Percentiles rank a stretch among this genome's conserved stretches.
Evolutionary conservation across 2,888 invertebrate species (phyloP).

Genomic region (Harpagoxenus sublaevis): DNA sequence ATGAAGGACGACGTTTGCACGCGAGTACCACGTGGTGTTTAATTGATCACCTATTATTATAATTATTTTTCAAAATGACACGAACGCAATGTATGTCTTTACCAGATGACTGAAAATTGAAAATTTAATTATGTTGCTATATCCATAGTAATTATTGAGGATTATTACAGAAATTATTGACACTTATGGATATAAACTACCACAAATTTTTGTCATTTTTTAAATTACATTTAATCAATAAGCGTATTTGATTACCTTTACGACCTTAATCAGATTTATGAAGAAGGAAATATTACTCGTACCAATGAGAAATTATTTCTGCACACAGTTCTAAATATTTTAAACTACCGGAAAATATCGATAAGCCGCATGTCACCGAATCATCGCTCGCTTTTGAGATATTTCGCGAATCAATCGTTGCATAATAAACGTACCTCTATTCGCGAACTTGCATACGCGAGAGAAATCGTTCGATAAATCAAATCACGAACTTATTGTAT

Average conservation of each 20-base stretch:
- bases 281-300: neutral
- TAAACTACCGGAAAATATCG: neutral
- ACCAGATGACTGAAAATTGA: neutral
- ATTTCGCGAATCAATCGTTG: constrained; percentile 43
- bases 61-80: neutral
- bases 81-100: neutral
- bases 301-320: neutral
- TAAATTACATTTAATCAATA: neutral
- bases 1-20: neutral
- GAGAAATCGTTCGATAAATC: constrained; percentile 83
- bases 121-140: neutral
- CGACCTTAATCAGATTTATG: neutral
- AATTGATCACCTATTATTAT: neutral
- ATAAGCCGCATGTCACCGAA: constrained; percentile 1
- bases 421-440: constrained; percentile 46
- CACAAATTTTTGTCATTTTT: neutral
- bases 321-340: neutral
- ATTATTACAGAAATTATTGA: neutral
- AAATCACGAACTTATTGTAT: constrained; percentile 84
- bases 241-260: neutral
- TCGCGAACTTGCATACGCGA: constrained; percentile 66
- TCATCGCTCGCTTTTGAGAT: constrained; percentile 11
- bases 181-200: neutral
- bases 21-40: neutral
- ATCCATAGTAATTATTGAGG: neutral